These are phyloP conservation scores for Podarcis muralis DNA, from an alignment of 2,113 vertebrate genomes.

Conservation along the genomic window DNA sequence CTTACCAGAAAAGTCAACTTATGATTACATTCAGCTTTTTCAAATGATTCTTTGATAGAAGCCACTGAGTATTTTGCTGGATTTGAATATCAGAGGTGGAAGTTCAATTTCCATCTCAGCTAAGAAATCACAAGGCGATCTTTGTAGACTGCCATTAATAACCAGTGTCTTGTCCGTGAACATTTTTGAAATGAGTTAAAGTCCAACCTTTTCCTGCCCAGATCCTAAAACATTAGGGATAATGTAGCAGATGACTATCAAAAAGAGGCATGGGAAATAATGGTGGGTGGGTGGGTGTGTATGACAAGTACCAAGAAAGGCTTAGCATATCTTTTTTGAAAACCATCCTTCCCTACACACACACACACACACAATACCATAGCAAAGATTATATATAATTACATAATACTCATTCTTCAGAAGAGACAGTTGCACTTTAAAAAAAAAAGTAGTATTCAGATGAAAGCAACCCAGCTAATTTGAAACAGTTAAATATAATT, in stretches of 20 bases:
- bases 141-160: neutral
- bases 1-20: conserved; percentile 13
- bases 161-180: neutral
- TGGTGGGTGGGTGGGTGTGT: neutral
- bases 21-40: conserved; percentile 22
- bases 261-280: neutral
- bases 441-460: neutral
- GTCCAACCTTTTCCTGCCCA: fast-evolving
- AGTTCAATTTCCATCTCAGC: neutral
- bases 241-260: fast-evolving
- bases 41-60: conserved; percentile 21
- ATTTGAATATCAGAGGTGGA: neutral
- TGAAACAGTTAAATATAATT: neutral
- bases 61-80: neutral
- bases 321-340: neutral
- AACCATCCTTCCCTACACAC: neutral
- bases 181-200: neutral
- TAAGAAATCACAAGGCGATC: neutral
- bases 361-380: neutral
- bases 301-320: neutral
- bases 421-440: neutral
- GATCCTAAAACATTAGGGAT: neutral
- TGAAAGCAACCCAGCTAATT: neutral
- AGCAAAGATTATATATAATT: neutral
- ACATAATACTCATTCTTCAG: neutral